These are phyloP conservation scores for Nannospalax galili DNA, from an alignment of 2,113 vertebrate species.

Conservation along the genomic window DNA sequence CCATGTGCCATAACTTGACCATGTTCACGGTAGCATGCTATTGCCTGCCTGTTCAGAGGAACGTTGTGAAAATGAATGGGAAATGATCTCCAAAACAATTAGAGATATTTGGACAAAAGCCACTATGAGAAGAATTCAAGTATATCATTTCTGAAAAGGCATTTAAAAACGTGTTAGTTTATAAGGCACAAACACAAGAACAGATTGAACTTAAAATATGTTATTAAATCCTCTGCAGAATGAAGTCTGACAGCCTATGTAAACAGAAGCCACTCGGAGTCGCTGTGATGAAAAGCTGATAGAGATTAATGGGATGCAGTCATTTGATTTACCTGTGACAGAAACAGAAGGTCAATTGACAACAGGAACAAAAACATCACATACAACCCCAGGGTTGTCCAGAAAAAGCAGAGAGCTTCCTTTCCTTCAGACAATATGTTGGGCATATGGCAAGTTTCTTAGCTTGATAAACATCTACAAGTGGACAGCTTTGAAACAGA, in stretches of 20 bases:
- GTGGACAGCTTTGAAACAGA: constrained; percentile 59
- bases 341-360: constrained; percentile 8
- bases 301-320: background rate
- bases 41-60: constrained; percentile 1
- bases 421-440: constrained; percentile 67
- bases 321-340: constrained; percentile 36
- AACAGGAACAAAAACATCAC: background rate
- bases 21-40: background rate
- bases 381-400: background rate
- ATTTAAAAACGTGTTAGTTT: constrained; percentile 66
- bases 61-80: constrained; percentile 31
- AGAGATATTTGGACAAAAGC: constrained; percentile 57
- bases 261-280: constrained; percentile 30
- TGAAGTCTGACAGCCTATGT: constrained; percentile 4
- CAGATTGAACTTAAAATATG: constrained; percentile 73
- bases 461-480: constrained; percentile 66
- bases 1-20: background rate
- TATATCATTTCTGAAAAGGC: constrained; percentile 55
- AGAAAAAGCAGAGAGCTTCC: constrained; percentile 23
- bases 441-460: constrained; percentile 63
- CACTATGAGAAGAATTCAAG: constrained; percentile 16
- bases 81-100: constrained; percentile 48
- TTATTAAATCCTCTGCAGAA: constrained; percentile 57
- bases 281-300: background rate
- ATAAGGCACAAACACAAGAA: constrained; percentile 59